These are phyloP conservation scores for Chamaetylas fuelleborni DNA, from an alignment of 2,113 vertebrate genomes.

Conservation along the genomic window DNA sequence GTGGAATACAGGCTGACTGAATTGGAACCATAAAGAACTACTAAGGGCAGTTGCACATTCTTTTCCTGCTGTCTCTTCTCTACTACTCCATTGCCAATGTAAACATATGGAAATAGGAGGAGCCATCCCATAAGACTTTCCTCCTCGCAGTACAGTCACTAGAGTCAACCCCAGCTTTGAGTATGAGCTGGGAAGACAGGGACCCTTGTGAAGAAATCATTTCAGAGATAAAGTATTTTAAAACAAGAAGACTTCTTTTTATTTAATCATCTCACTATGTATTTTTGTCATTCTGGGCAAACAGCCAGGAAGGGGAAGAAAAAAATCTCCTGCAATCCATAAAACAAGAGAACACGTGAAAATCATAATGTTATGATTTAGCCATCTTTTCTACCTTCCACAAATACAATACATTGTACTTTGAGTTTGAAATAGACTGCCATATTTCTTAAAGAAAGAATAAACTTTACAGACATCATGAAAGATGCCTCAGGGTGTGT, in stretches of 20 bases:
- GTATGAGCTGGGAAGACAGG: neutral
- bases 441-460: neutral
- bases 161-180: neutral
- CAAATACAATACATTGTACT: neutral
- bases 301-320: neutral
- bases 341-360: neutral
- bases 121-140: neutral
- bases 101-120: neutral
- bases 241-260: neutral
- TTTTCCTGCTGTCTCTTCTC: neutral
- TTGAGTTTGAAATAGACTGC: neutral
- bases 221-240: neutral
- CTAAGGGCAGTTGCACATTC: neutral
- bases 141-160: neutral
- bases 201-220: neutral
- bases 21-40: neutral
- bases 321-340: neutral
- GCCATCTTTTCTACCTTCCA: neutral
- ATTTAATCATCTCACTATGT: constrained; percentile 4
- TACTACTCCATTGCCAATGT: neutral
- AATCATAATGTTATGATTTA: neutral
- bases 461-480: neutral
- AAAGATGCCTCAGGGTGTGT: neutral
- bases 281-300: constrained; percentile 22
- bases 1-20: neutral